phyloP scores from a whole-genome alignment of 2,888 invertebrate genomes.

The Oligia strigilis region DNA sequence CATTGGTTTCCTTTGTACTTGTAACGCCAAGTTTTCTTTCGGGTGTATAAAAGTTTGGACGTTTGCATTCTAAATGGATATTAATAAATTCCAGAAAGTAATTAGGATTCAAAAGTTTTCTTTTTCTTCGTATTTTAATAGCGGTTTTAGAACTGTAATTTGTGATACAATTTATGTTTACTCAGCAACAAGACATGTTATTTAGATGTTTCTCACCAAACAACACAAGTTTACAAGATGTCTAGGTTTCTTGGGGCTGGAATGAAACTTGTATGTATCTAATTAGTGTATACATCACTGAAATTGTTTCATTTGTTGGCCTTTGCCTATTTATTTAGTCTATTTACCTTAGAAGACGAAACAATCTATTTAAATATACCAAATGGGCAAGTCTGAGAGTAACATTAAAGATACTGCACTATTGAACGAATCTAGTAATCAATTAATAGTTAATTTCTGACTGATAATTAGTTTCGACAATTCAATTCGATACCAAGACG shows the following conservation, averaged over 20 bases:
- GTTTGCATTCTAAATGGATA: slow-evolving; percentile 62
- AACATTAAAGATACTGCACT: not conserved
- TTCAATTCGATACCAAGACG: not conserved
- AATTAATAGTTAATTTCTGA: not conserved
- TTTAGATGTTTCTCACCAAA: not conserved
- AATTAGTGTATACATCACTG: slow-evolving; percentile 4
- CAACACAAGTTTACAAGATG: not conserved
- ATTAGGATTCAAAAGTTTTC: slow-evolving; percentile 62
- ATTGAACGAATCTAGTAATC: not conserved
- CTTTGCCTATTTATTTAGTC: not conserved
- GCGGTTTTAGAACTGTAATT: slow-evolving; percentile 32
- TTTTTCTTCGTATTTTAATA: slow-evolving; percentile 36
- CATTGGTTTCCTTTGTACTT: slow-evolving; percentile 44
- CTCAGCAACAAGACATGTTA: slow-evolving; percentile 7
- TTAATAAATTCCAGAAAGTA: slow-evolving; percentile 59
- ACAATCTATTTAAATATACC: not conserved
- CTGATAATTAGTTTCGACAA: not conserved
- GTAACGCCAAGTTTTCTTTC: slow-evolving; percentile 29
- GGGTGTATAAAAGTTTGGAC: slow-evolving; percentile 51
- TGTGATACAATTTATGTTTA: slow-evolving; percentile 1
- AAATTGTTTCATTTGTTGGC: not conserved
- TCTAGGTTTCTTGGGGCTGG: not conserved
- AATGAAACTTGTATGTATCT: not conserved
- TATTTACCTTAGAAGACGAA: not conserved
- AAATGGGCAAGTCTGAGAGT: not conserved